phyloP scores from a whole-genome alignment of 1,140 invertebrate species.

The Eulimnadia texana region DNA sequence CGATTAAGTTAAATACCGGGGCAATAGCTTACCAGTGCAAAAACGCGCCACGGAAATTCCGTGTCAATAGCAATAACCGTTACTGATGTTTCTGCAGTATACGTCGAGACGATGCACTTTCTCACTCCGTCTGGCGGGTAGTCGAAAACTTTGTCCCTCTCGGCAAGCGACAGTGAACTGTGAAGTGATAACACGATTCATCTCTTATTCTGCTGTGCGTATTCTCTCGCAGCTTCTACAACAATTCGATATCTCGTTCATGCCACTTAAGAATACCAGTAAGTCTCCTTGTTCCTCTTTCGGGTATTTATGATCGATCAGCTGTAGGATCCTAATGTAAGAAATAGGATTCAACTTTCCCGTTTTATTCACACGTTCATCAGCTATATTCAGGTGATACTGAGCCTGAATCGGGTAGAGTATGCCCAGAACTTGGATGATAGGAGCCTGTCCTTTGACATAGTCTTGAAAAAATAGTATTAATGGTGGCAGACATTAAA shows the following conservation, averaged over 20 bases:
- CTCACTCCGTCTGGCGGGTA: slow-evolving; percentile 85
- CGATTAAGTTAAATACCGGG: no score
- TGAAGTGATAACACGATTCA: slow-evolving; percentile 96
- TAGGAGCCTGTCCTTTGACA: slow-evolving; percentile 64
- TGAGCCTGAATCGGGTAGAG: slow-evolving; percentile 80
- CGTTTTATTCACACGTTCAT: slow-evolving; percentile 49
- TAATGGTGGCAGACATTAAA: slow-evolving; percentile 97
- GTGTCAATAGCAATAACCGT: slow-evolving; percentile 99
- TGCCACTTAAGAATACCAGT: slow-evolving; percentile 90
- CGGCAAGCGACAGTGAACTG: slow-evolving; percentile 75
- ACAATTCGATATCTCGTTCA: slow-evolving; percentile 86
- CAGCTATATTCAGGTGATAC: slow-evolving; percentile 63
- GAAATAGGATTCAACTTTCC: slow-evolving; percentile 76
- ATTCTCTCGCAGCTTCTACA: slow-evolving; percentile 71
- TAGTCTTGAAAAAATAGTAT: slow-evolving; percentile 87
- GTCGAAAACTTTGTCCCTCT: slow-evolving; percentile 97
- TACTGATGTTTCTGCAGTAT: slow-evolving; percentile 97
- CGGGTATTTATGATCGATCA: slow-evolving; percentile 79
- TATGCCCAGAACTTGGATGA: slow-evolving; percentile 84
- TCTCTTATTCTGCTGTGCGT: slow-evolving; percentile 57
- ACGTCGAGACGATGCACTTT: slow-evolving; percentile 98
- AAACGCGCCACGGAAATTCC: no score
- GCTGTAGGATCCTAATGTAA: slow-evolving; percentile 78
- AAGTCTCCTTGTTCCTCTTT: slow-evolving; percentile 83
- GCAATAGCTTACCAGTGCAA: no score